Conservation (phyloP, 2,888 invertebrate genomes). For the Litoditis marina region DNA sequence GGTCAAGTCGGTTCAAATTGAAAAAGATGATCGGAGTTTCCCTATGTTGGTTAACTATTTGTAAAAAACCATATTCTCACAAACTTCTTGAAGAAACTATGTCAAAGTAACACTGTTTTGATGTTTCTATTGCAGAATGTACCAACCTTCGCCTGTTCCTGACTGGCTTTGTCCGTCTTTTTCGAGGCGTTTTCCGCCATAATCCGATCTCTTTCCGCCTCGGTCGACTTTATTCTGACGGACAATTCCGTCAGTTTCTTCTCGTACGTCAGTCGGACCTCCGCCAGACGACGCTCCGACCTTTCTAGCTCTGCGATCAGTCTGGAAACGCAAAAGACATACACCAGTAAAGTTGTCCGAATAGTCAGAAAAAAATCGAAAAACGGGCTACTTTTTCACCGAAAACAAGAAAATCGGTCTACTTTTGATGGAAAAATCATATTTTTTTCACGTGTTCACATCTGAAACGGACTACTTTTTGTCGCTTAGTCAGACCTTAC, state of each 20-base stretch:
- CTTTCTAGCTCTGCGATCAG: conserved; percentile 88
- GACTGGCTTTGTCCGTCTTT: conserved; percentile 19
- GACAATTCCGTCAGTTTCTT: conserved; percentile 48
- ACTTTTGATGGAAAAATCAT: too few species aligned
- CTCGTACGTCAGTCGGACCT: conserved; percentile 61
- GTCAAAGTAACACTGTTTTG: background rate
- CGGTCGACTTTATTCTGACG: conserved; percentile 40
- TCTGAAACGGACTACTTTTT: too few species aligned
- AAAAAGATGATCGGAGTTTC: conserved; percentile 5
- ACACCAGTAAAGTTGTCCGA: too few species aligned
- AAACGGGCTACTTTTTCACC: too few species aligned
- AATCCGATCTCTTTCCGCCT: conserved; percentile 49
- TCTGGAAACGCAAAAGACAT: too few species aligned
- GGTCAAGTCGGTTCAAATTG: too few species aligned
- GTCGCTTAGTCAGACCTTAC: too few species aligned
- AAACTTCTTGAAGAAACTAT: background rate
- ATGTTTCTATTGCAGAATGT: too few species aligned
- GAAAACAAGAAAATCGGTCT: too few species aligned
- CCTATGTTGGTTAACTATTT: conserved; percentile 1
- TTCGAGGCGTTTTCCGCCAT: conserved; percentile 27
- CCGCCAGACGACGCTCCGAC: conserved; percentile 80
- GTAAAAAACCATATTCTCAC: too few species aligned
- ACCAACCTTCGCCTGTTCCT: conserved; percentile 28
- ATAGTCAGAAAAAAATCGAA: too few species aligned
- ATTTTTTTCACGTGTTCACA: too few species aligned